Evolutionary conservation across 2,113 vertebrate species (phyloP).

Genomic region (Spermophilus dauricus): DNA sequence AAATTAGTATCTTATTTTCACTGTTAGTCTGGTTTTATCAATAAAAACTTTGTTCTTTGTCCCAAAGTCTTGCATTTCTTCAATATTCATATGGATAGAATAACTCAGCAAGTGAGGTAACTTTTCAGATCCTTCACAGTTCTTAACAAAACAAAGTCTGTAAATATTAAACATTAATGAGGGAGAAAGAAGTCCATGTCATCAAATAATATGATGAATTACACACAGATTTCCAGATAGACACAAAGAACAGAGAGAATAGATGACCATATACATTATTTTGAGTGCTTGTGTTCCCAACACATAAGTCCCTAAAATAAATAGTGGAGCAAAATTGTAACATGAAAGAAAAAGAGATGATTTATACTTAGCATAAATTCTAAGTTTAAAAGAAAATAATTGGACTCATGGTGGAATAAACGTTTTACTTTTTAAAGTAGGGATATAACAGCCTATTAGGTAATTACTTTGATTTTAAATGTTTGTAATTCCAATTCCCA

Average conservation of each 20-base stretch:
- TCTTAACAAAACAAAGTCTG: neutral
- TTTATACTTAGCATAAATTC: conserved; percentile 37
- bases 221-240: neutral
- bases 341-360: neutral
- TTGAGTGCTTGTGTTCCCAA: neutral
- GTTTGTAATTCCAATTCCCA: conserved; percentile 64
- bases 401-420: conserved; percentile 30
- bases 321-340: neutral
- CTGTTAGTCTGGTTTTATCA: neutral
- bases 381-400: conserved; percentile 12
- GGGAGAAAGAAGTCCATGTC: neutral
- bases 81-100: neutral
- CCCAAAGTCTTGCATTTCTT: neutral
- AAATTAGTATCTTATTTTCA: neutral
- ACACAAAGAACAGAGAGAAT: neutral
- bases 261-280: neutral
- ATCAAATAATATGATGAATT: neutral
- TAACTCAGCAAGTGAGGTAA: neutral
- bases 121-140: neutral
- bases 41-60: neutral
- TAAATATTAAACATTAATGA: conserved; percentile 24
- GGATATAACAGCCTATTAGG: conserved; percentile 19
- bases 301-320: neutral
- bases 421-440: conserved; percentile 64
- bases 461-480: conserved; percentile 79